Percentiles rank a stretch among this genome's conserved stretches.
These are phyloP conservation scores for Blomia tropicalis DNA, from an alignment of 2,888 invertebrate genomes.

Conservation along the genomic window DNA sequence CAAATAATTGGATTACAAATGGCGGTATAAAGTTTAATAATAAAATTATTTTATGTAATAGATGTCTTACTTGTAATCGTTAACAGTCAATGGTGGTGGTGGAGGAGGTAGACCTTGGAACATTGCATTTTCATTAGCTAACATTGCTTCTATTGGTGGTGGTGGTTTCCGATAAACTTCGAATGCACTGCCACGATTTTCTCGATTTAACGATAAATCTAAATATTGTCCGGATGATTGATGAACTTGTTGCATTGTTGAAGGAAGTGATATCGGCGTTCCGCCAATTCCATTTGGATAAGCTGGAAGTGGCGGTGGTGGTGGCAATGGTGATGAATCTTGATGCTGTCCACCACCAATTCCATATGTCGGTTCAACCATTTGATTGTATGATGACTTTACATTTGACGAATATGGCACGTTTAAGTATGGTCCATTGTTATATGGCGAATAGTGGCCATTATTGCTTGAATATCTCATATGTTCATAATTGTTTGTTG, in stretches of 20 bases:
- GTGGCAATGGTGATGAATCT: conserved; percentile 24
- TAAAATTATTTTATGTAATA: neutral
- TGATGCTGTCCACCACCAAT: conserved; percentile 8
- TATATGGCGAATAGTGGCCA: conserved; percentile 8
- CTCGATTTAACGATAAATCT: conserved; percentile 59
- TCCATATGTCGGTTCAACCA: neutral
- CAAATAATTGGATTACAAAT: no score
- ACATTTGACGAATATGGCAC: conserved; percentile 28
- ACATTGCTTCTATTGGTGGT: neutral
- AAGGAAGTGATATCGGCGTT: conserved; percentile 24
- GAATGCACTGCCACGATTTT: conserved; percentile 83
- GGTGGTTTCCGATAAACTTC: conserved; percentile 73
- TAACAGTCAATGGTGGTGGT: conserved; percentile 18
- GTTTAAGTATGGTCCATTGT: conserved; percentile 29
- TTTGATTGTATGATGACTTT: neutral
- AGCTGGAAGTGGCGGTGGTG: conserved; percentile 14
- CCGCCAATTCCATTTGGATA: conserved; percentile 20
- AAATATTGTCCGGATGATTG: conserved; percentile 32
- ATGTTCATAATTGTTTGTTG: neutral
- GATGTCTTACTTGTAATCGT: conserved; percentile 21
- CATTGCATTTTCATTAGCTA: neutral
- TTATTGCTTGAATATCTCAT: conserved; percentile 10
- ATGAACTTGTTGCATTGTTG: conserved; percentile 12
- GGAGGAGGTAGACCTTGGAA: conserved; percentile 23
- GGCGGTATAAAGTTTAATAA: neutral